Conservation (phyloP, 2,888 invertebrate species). For the Temnothorax rugatulus region DNA sequence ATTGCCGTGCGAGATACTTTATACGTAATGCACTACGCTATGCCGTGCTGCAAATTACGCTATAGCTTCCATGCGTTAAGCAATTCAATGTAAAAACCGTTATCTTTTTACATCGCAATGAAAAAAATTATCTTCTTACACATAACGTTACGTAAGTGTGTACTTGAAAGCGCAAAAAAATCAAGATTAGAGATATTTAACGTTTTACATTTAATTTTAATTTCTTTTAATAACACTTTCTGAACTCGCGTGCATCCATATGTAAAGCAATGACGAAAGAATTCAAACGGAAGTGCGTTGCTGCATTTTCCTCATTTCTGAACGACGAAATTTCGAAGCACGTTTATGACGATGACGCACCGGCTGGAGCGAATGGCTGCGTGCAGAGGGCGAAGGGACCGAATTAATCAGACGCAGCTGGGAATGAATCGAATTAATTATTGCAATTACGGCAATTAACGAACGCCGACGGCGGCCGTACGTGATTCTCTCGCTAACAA, state of each 20-base stretch:
- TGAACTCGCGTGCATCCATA: background rate
- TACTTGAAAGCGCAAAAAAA: background rate
- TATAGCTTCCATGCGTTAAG: background rate
- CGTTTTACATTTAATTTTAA: background rate
- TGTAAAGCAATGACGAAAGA: background rate
- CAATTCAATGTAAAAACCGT: background rate
- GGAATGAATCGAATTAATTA: conserved; percentile 71
- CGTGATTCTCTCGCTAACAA: conserved; percentile 51
- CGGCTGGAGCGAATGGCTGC: conserved; percentile 63
- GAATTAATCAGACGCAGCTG: conserved; percentile 69
- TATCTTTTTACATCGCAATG: background rate
- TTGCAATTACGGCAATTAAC: conserved; percentile 69
- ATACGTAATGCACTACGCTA: background rate
- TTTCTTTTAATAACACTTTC: background rate
- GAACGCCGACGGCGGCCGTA: conserved; percentile 40
- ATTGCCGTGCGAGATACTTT: conserved; percentile 9
- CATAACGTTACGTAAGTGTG: conserved; percentile 10
- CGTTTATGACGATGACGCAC: conserved; percentile 50
- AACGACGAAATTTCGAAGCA: conserved; percentile 49
- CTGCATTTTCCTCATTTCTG: conserved; percentile 32
- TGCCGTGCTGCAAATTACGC: conserved; percentile 1
- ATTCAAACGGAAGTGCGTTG: conserved; percentile 1
- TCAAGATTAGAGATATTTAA: background rate
- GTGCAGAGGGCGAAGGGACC: conserved; percentile 46
- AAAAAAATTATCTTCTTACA: background rate